A percentile compares a stretch with the other conserved stretches of the same genome.
Evolutionary conservation across 2,888 invertebrate genomes (phyloP).

Genomic region (Phania funesta): DNA sequence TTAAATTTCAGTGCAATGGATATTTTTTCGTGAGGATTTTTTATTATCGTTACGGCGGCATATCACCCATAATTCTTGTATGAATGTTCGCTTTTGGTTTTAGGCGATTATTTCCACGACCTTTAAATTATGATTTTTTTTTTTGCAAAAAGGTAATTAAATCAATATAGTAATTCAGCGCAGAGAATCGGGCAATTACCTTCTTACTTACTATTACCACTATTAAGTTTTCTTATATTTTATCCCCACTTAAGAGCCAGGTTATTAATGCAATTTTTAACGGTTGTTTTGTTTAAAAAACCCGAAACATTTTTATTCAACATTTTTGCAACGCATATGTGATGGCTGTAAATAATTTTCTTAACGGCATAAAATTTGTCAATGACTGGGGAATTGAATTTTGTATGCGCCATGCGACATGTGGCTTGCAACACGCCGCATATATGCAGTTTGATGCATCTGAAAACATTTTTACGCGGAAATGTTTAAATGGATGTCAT

Average conservation of each 20-base stretch:
- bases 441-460: slow-evolving; percentile 62
- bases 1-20: too few species aligned
- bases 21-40: too few species aligned
- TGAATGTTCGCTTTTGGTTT: too few species aligned
- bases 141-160: too few species aligned
- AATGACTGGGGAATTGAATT: slow-evolving; percentile 57
- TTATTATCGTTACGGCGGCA: too few species aligned
- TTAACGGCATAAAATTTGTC: slow-evolving; percentile 60
- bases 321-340: not conserved
- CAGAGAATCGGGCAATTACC: too few species aligned
- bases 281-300: not conserved
- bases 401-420: slow-evolving; percentile 18
- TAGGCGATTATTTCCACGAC: too few species aligned
- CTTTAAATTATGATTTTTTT: too few species aligned
- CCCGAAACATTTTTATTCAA: not conserved
- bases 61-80: too few species aligned
- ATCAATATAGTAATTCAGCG: too few species aligned
- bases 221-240: too few species aligned
- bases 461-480: slow-evolving; percentile 62
- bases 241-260: not conserved
- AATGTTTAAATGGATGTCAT: slow-evolving; percentile 63
- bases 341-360: slow-evolving; percentile 39
- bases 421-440: not conserved
- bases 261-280: slow-evolving; percentile 20
- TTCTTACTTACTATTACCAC: too few species aligned